These are phyloP conservation scores for Acrocephalus arundinaceus DNA, from an alignment of 2,113 vertebrate genomes.

Conservation along the genomic window DNA sequence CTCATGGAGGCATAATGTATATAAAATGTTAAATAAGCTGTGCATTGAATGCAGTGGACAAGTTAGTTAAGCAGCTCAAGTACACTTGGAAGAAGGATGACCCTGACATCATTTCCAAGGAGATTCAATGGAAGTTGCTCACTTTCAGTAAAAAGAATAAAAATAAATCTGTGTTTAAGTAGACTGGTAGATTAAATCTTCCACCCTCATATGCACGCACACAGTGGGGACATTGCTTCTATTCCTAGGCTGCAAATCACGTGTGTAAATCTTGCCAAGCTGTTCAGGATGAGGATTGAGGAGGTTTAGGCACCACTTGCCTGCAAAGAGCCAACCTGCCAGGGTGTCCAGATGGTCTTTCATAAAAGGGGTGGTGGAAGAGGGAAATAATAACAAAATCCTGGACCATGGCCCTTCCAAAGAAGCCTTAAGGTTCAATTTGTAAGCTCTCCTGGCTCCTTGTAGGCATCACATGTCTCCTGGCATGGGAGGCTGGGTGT, in stretches of 20 bases:
- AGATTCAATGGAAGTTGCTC: constrained; percentile 13
- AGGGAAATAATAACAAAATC: neutral
- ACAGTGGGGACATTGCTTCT: neutral
- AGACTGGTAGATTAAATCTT: neutral
- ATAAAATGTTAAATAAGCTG: constrained; percentile 55
- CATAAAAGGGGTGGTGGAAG: neutral
- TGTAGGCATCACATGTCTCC: neutral
- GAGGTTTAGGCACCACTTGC: neutral
- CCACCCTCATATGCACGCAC: constrained; percentile 6
- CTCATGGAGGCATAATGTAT: constrained; percentile 3
- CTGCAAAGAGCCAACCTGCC: neutral
- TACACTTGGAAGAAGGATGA: constrained; percentile 44
- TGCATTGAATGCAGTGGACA: constrained; percentile 34
- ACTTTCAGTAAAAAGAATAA: neutral
- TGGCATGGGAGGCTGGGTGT: neutral
- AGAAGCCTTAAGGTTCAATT: neutral
- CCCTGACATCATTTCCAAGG: constrained; percentile 30
- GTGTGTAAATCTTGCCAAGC: neutral
- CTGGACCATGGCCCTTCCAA: neutral
- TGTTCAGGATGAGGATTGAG: neutral
- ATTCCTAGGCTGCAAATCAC: neutral
- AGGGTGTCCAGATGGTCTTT: neutral
- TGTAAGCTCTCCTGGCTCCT: neutral
- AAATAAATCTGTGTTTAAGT: constrained; percentile 8
- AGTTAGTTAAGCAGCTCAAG: constrained; percentile 47